Evolutionary conservation across 2,888 invertebrate species (phyloP), one percentile per base, ranked within the genome.

Genomic region (Latheticus oryzae): DNA sequence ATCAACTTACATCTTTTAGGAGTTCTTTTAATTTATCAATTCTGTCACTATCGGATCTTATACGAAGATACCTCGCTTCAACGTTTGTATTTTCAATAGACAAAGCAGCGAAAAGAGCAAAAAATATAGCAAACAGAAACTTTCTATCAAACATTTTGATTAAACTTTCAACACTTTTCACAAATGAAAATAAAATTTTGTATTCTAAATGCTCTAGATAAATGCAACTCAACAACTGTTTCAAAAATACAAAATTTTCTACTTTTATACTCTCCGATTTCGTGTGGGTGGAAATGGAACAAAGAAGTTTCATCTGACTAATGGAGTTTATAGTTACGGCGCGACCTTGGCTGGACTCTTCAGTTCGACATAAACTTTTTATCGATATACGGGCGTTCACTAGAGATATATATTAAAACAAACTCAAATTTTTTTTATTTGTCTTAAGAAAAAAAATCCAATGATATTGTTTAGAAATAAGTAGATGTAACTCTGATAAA

Each of bases 1-100:
- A n/a, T n/a, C n/a, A n/a, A 77, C 82, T 79, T 76, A 83, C 83
- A 78, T 83, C 82, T 76, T 81, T 79, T 74, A 83, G 78, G 62
- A 83, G 72, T 66, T 83, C 83, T 63, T 80, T 76, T 63, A 83
- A 73, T 76, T 82, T 83, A 69, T 83, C 83, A 71, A 83, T 73
- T 68, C 81, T 78, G 69, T 83, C 83, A 48, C 78, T 78, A 65
- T 80, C 80, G 62, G 79, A 78, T 73, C 83, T 77, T 64, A 83
- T 82, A 38, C 83, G 82, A 57, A 83, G 74, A 66, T 83, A 83
- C 68, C 83, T 76, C 52, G 74, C 75, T 60, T 77, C 76, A 4
- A 8, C 15, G 42, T 42, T 24, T 13, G 26, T 17, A 17, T 21
- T 47, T 47, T 47, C 32, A 7, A 80, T 75, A 69, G 79, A 73